Evolutionary conservation across 2,113 vertebrate species (phyloP).

Genomic region (Elachura formosa): DNA sequence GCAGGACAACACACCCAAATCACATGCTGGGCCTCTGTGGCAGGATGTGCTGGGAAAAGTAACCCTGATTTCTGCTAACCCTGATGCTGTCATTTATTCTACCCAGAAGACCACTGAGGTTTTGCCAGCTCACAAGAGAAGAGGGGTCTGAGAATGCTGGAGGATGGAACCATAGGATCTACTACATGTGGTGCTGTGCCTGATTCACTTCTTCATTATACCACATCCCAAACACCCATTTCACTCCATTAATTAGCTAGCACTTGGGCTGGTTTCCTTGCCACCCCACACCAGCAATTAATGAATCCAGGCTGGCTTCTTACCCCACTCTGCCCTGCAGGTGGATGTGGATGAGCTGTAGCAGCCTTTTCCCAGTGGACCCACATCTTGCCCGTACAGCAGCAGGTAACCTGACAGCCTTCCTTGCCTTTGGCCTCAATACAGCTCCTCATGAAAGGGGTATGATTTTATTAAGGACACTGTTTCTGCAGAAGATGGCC

Average conservation of each 20-base stretch:
- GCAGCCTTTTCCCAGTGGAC: not conserved
- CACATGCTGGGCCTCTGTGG: not conserved
- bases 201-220: not conserved
- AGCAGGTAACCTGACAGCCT: not conserved
- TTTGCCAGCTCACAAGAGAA: not conserved
- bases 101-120: not conserved
- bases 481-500: not conserved
- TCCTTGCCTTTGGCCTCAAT: not conserved
- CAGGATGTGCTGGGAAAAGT: not conserved
- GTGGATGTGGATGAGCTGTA: not conserved
- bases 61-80: not conserved
- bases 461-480: not conserved
- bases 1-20: rapidly evolving
- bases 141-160: not conserved
- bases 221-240: not conserved
- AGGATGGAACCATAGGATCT: not conserved
- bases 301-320: not conserved
- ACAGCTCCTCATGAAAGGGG: not conserved
- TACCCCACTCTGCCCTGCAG: not conserved
- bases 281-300: not conserved
- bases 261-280: not conserved
- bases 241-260: not conserved
- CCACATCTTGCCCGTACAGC: not conserved
- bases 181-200: not conserved
- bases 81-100: not conserved